Conservation (phyloP, 2,888 invertebrate species). For the Drosophila suboccidentalis region DNA sequence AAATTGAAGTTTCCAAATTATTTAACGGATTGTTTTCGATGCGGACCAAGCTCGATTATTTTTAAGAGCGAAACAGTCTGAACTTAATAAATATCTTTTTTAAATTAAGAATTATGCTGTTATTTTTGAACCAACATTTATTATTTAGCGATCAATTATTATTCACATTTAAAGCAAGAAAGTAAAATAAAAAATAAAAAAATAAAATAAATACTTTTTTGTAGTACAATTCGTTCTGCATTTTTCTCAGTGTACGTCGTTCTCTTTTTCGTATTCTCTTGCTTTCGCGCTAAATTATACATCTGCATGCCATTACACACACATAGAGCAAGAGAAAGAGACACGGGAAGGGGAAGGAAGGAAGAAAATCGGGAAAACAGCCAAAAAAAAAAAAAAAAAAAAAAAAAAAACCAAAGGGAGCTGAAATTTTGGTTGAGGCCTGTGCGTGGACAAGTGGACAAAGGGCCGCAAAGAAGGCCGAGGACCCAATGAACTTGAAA, state of each 20-base stretch:
- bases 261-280: slow-evolving; percentile 8
- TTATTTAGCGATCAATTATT: too few relatives aligned
- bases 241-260: neutral
- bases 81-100: too few relatives aligned
- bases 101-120: too few relatives aligned
- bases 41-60: too few relatives aligned
- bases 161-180: too few relatives aligned
- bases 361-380: neutral
- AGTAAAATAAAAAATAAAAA: too few relatives aligned
- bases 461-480: slow-evolving; percentile 35
- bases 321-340: neutral
- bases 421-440: neutral
- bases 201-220: too few relatives aligned
- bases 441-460: slow-evolving; percentile 70
- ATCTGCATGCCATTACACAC: slow-evolving; percentile 52
- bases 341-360: neutral
- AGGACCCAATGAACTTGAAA: slow-evolving; percentile 48
- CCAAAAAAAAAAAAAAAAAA: neutral
- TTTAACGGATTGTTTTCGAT: too few relatives aligned
- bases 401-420: neutral
- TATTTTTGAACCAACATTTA: too few relatives aligned
- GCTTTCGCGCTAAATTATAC: slow-evolving; percentile 60
- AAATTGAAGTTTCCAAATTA: too few relatives aligned
- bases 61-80: too few relatives aligned
- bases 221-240: too few relatives aligned